These are phyloP conservation scores for Dryomyza anilis DNA, from an alignment of 2,888 invertebrate genomes.

Conservation along the genomic window DNA sequence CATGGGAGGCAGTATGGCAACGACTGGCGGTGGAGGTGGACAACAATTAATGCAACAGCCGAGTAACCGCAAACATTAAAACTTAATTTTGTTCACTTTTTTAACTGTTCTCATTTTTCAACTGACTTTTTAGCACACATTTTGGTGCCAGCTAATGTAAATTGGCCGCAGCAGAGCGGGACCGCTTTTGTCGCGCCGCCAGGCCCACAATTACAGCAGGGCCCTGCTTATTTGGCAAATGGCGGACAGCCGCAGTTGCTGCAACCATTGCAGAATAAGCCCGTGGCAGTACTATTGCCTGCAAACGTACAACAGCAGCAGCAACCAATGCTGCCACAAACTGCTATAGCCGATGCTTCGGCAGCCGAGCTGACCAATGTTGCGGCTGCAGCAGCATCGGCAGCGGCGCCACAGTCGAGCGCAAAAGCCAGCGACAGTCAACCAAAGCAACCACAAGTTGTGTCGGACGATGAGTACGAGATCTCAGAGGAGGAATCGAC, in stretches of 20 bases:
- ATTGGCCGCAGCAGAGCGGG: slow-evolving; percentile 42
- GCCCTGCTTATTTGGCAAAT: slow-evolving; percentile 27
- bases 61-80: slow-evolving; percentile 24
- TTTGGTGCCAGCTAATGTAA: slow-evolving; percentile 40
- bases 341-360: too few relatives aligned
- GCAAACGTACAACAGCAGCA: too few relatives aligned
- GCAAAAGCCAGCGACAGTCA: slow-evolving; percentile 18
- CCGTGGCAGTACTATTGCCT: not conserved
- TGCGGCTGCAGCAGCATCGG: slow-evolving; percentile 31
- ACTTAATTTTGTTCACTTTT: slow-evolving; percentile 1
- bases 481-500: slow-evolving; percentile 52
- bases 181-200: slow-evolving; percentile 18
- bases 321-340: not conserved
- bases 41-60: slow-evolving; percentile 37
- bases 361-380: too few relatives aligned
- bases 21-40: too few relatives aligned
- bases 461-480: slow-evolving; percentile 47
- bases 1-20: slow-evolving; percentile 25
- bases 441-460: slow-evolving; percentile 2
- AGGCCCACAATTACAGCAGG: slow-evolving; percentile 6
- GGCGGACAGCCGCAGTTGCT: slow-evolving; percentile 21
- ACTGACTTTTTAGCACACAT: slow-evolving; percentile 20
- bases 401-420: slow-evolving; percentile 13
- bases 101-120: not conserved
- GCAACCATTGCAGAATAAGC: slow-evolving; percentile 1